Conservation (phyloP, 2,888 invertebrate species). For the Erannis defoliaria region DNA sequence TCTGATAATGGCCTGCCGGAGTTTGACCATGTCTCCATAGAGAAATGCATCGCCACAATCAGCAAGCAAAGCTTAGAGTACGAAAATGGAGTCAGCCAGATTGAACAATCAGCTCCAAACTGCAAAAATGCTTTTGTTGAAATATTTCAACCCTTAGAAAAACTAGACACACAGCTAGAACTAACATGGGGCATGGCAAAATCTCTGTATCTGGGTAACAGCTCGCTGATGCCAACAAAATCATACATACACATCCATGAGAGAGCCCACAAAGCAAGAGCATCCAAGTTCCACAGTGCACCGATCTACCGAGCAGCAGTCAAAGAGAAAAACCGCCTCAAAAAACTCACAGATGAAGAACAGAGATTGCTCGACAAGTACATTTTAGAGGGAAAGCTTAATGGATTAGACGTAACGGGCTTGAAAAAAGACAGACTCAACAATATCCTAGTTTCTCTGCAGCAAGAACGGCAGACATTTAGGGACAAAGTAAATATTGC, state of each 20-base stretch:
- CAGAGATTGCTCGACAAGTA: constrained; percentile 92
- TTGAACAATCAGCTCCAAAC: constrained; percentile 85
- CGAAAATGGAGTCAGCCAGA: constrained; percentile 90
- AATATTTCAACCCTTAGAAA: constrained; percentile 91
- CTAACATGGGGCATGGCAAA: constrained; percentile 96
- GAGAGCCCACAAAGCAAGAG: constrained; percentile 91
- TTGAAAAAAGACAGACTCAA: constrained; percentile 77
- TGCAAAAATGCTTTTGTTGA: constrained; percentile 89
- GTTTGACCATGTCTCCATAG: constrained; percentile 92
- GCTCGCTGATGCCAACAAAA: constrained; percentile 92
- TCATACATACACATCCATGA: constrained; percentile 93
- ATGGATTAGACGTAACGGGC: constrained; percentile 90
- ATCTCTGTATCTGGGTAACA: constrained; percentile 92
- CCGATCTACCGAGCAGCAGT: constrained; percentile 90
- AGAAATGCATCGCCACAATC: constrained; percentile 94
- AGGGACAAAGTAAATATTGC: constrained; percentile 89
- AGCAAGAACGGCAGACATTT: constrained; percentile 87
- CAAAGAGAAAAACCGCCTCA: constrained; percentile 79
- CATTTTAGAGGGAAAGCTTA: constrained; percentile 92
- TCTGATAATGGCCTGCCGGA: constrained; percentile 92
- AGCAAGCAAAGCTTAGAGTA: constrained; percentile 93
- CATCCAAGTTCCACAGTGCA: constrained; percentile 90
- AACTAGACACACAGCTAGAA: constrained; percentile 90
- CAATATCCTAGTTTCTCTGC: constrained; percentile 81
- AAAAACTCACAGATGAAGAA: constrained; percentile 87